A percentile compares a stretch with the other conserved stretches of the same genome.
Conservation (phyloP, 1,140 invertebrate species). For the Grapholita molesta region DNA sequence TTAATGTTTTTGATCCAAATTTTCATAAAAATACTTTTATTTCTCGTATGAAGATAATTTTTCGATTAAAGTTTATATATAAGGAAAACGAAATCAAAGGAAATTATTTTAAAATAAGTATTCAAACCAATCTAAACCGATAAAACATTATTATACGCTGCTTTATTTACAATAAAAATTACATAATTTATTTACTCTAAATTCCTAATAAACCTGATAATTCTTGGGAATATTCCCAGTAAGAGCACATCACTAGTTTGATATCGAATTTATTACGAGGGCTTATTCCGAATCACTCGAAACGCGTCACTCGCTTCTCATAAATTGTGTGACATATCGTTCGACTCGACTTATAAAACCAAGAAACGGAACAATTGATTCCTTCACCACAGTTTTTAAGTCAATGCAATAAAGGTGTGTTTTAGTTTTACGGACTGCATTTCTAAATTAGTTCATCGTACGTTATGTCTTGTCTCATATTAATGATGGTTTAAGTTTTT, state of each 20-base stretch:
- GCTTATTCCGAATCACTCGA: slow-evolving; percentile 53
- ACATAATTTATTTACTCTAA: background rate
- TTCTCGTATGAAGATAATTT: too few species aligned
- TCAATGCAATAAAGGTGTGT: slow-evolving; percentile 21
- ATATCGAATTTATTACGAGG: slow-evolving; percentile 55
- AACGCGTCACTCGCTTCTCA: slow-evolving; percentile 54
- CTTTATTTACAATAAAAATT: too few species aligned
- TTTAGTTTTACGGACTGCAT: slow-evolving; percentile 19
- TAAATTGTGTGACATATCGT: slow-evolving; percentile 65
- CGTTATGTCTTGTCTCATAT: slow-evolving; percentile 56
- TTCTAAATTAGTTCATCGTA: slow-evolving; percentile 32
- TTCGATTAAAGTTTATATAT: too few species aligned
- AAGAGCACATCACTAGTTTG: background rate
- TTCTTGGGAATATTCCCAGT: background rate
- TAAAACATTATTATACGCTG: too few species aligned
- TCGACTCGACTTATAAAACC: slow-evolving; percentile 27
- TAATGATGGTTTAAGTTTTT: slow-evolving; percentile 55
- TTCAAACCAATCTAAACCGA: too few species aligned
- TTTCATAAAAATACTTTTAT: too few species aligned
- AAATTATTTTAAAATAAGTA: too few species aligned
- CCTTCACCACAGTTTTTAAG: background rate
- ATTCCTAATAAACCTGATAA: background rate
- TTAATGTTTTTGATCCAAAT: too few species aligned
- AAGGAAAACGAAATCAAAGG: too few species aligned
- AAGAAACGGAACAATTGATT: background rate